Base-by-base conservation (phyloP, 2,113 vertebrate genomes). In the Pluvianellus socialis region DNA sequence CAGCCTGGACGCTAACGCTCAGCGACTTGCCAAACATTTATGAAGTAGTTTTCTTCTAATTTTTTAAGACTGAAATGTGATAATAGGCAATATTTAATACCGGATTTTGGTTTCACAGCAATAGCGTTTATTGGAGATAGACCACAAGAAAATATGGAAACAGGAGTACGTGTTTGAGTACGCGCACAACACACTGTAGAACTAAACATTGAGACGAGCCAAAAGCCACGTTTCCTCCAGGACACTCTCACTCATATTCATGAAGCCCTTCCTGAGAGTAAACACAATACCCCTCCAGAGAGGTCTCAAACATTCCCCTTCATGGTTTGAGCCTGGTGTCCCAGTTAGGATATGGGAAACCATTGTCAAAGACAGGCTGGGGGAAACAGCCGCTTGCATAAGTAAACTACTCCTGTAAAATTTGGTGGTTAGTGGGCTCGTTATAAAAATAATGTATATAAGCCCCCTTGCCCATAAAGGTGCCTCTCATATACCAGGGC, bases 341-440 rank as follows among this genome's bases (percentile, higher is more conserved):
- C 94, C 94, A 95, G 95, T 73, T 97, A 97, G 95, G 85, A 97
- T 71, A 96, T 61, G 93, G 89, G 94, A 97, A 98, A 95, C 71
- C 86, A 91, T 35, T 76, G 84, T 90, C 97, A 95, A 91, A 84
- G 93, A 95, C 72, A 87, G 91, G 86, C 91, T 94, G 91, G 83
- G 68, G 97, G 84, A 88, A 91, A 96, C 12, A 93, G 91, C 58
- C 77, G 66, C 66, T 98, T 67, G 3, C 40, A 30, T 53, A 86
- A 74, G 76, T 92, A 66, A 87, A 85, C 32, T 68, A 74, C 82
- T 90, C 88, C 95, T 85, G 14, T 72, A 90, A 96, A 95, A 91
- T 35, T 15, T 65, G 71, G 93, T 52, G 56, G 93, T 89, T 90
- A 94, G 55, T 26, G 90, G 88, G 92, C 77, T 95, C 74, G 28